Percentiles rank a stretch among this genome's conserved stretches.
phyloP scores from a whole-genome alignment of 1,140 invertebrate species.

The Drosophila pandora region DNA sequence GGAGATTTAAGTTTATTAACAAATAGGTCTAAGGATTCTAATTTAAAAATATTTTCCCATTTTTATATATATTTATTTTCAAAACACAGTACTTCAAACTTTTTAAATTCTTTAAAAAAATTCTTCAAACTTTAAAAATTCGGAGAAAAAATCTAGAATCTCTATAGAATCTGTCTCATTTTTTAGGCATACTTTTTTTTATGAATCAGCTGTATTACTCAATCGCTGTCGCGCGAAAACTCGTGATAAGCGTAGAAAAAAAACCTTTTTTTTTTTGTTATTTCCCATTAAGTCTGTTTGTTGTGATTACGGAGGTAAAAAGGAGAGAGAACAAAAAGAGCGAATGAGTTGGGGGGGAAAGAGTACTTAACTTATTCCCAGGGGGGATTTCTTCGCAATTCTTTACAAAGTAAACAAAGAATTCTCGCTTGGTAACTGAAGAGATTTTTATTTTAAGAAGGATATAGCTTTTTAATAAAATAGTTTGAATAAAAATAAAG shows the following conservation, averaged over 20 bases:
- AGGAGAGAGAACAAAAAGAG: not conserved
- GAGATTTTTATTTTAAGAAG: not conserved
- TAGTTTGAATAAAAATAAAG: not conserved
- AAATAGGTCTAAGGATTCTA: too few relatives aligned
- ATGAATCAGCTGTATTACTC: slow-evolving; percentile 73
- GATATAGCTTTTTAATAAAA: not conserved
- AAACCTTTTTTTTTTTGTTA: slow-evolving; percentile 8
- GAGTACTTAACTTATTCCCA: slow-evolving; percentile 3
- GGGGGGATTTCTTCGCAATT: not conserved
- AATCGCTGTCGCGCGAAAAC: slow-evolving; percentile 53
- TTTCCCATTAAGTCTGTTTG: slow-evolving; percentile 25
- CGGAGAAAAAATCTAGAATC: not conserved
- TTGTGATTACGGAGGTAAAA: slow-evolving; percentile 11
- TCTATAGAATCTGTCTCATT: not conserved
- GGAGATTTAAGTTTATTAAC: too few relatives aligned
- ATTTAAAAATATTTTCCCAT: too few relatives aligned
- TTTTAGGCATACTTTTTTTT: slow-evolving; percentile 5
- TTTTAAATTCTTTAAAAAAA: too few relatives aligned
- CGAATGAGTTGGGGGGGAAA: not conserved
- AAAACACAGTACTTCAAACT: too few relatives aligned
- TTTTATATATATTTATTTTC: too few relatives aligned
- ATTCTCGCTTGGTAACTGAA: slow-evolving; percentile 13
- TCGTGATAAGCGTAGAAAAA: slow-evolving; percentile 60
- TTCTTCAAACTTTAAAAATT: not conserved
- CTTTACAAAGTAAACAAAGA: slow-evolving; percentile 33